Evolutionary conservation across 2,797 vertebrate genomes (phyloP).

Genomic region (Squalus acanthias): DNA sequence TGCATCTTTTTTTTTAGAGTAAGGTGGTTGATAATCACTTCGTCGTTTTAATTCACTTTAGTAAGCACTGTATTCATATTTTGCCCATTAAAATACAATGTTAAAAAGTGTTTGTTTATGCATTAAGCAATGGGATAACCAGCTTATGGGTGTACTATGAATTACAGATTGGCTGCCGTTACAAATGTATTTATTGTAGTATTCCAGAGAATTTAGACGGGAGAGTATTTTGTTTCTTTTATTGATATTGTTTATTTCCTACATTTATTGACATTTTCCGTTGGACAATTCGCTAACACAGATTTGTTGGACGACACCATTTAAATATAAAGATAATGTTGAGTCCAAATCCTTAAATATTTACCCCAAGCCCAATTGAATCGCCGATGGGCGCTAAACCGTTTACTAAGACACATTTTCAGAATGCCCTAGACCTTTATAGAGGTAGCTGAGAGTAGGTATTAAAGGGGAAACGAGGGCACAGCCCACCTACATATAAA

Average conservation of each 20-base stretch:
- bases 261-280: neutral
- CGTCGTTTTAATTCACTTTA: neutral
- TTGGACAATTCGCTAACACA: neutral
- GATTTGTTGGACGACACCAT: neutral
- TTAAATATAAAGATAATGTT: neutral
- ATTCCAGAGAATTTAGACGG: neutral
- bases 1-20: neutral
- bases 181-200: neutral
- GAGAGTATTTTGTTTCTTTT: neutral
- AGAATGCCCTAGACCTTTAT: neutral
- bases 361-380: neutral
- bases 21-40: neutral
- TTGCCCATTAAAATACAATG: too few relatives aligned
- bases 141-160: too few relatives aligned
- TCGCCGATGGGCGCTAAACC: too few relatives aligned
- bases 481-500: neutral
- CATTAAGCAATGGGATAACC: neutral
- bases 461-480: neutral
- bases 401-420: neutral
- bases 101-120: neutral
- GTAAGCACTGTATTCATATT: neutral
- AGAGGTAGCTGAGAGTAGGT: too few relatives aligned
- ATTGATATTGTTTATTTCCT: neutral
- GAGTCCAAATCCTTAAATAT: neutral
- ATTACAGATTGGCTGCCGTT: neutral